Base-by-base conservation (phyloP, 2,888 invertebrate genomes). In the Teleogryllus oceanicus region DNA sequence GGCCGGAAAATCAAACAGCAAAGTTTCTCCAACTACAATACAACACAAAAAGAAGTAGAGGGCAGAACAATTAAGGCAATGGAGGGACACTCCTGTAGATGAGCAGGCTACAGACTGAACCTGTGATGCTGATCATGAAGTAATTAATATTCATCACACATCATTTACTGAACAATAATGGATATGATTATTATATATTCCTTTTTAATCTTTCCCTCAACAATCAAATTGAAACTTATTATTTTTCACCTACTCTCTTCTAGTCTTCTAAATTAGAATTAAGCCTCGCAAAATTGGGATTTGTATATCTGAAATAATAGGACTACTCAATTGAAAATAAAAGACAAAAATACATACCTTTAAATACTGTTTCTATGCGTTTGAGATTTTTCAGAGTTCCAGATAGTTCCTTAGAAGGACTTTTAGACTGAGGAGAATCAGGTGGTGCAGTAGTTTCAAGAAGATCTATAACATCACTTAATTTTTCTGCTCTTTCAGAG, bases 341-440 rank as follows among this genome's bases (percentile, higher is more conserved):
- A 11, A 76, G 21, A 37, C 11, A 20, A 18, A 76, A 13, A 24
- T 76, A 78, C 49, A 50, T 85, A 89, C 89, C 87, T 85, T 88
- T 87, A 80, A 89, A 85, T 82, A 88, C 88, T 83, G 89, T 88
- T 84, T 90, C 89, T 50, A 89, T 85, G 83, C 87, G 87, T 82
- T 89, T 88, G 75, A 90, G 85, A 84, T 89, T 89, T 83, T 88
- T 88, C 62, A 89, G 85, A 76, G 89, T 89, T 12, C 87, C 88
- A 21, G 89, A 88, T 80, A 89, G 84, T 83, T 89, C 89, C 82
- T 88, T 87, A 84, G 87, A 88, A 49, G 85, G 85, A 78, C 85
- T 84, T 83, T 83, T 84, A 76, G 82, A 83, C 21, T 84, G 84
- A 50, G 84, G 83, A 12, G 84, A 82, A 20, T 78, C 82, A 74